Evolutionary conservation across 2,888 invertebrate genomes (phyloP), one percentile per base, ranked within the genome.

Genomic region (Lordiphosa fenestrarum): DNA sequence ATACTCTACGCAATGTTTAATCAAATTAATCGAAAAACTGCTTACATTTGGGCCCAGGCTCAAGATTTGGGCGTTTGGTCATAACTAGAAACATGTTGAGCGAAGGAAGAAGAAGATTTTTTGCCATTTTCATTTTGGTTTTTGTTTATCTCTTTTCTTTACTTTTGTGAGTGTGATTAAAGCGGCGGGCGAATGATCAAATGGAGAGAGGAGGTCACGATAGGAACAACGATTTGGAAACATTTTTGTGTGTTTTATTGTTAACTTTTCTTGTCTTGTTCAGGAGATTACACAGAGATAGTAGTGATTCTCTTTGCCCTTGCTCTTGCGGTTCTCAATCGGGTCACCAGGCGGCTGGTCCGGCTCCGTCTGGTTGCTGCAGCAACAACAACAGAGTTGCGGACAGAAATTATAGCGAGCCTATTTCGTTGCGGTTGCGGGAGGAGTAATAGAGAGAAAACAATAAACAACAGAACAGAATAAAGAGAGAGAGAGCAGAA

Each of bases 341-440:
- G 13, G 57, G 48, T 48, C 48, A 52, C 39, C 46, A 44, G 52
- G 62, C 33, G 44, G 41, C 30, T 53, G 53, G 25, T 42, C 70
- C 56, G 66, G 42, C 62, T 51, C 42, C 37, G 58, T 33, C 42
- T 38, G 63, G 56, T 39, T 38, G 53, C 52, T 47, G 57, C 65
- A 72, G 69, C 59, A 55, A 54, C 55, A 66, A 64, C 84, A 82
- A 72, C 88, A 86, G 73, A 86, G 71, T 68, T 87, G 81, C 81
- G 87, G 78, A 74, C 87, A 88, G 74, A 86, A 73, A 70, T 78
- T 74, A 85, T 84, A 89, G 71, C 76, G 80, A 70, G 87, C 86
- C 86, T 86, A 82, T 62, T 60, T 58, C 44, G 66, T 83, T 61
- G 49, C 46, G 51, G 53, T 56, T 80, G 58, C 73, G 63, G 75